Conservation (phyloP, 2,888 invertebrate species). For the Myathropa florea region DNA sequence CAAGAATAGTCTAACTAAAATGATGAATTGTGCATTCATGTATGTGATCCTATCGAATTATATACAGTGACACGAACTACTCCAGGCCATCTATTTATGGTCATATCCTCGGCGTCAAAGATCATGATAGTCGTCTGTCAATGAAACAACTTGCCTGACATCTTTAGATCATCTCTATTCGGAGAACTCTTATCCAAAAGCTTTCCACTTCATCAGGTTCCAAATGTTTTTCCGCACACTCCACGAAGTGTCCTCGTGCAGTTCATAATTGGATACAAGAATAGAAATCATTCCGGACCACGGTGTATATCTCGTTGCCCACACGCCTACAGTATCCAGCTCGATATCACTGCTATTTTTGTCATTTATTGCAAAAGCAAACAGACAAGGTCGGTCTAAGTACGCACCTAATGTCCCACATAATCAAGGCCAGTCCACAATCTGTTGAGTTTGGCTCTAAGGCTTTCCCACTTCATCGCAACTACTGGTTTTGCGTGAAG, state of each 20-base stretch:
- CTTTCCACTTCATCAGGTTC: neutral
- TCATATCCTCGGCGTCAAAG: too few species aligned
- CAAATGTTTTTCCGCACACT: neutral
- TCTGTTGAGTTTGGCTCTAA: neutral
- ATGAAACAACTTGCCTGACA: too few species aligned
- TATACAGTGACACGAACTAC: too few species aligned
- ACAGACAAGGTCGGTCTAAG: neutral
- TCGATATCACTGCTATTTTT: neutral
- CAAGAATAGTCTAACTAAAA: too few species aligned
- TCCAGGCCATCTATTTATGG: too few species aligned
- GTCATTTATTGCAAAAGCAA: neutral
- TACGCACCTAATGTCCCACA: neutral
- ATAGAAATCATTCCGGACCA: neutral
- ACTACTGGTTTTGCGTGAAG: neutral
- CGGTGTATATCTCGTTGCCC: neutral
- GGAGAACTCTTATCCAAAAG: too few species aligned
- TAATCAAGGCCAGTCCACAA: neutral
- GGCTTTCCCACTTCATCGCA: neutral
- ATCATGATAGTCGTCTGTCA: too few species aligned
- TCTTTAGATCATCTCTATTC: too few species aligned
- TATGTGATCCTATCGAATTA: too few species aligned
- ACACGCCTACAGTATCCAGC: neutral
- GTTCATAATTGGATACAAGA: neutral
- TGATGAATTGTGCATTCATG: too few species aligned
- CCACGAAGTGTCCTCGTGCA: neutral